Percentiles rank a stretch among this genome's conserved stretches.
Evolutionary conservation across 2,888 invertebrate species (phyloP).

Genomic region (Drosophila pseudotakahashii): DNA sequence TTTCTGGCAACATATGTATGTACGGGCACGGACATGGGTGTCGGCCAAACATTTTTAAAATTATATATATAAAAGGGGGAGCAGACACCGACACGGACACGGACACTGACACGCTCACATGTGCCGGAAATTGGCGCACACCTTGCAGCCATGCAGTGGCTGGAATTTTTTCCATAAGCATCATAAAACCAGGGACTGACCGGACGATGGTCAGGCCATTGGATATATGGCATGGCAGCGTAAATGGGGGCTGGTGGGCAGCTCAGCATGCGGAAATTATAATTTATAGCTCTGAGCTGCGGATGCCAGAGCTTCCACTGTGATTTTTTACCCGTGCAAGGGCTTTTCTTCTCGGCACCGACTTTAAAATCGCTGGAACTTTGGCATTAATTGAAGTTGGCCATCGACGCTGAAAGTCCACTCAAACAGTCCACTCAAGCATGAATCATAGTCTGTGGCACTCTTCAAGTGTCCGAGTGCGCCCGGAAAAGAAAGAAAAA

Average conservation of each 20-base stretch:
- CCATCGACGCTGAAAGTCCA: constrained; percentile 23
- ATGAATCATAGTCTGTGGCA: constrained; percentile 34
- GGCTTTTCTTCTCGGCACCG: neutral
- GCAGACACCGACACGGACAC: constrained; percentile 29
- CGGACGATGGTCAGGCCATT: constrained; percentile 45
- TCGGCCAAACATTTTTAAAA: constrained; percentile 52
- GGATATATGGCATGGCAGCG: constrained; percentile 24
- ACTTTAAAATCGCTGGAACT: constrained; percentile 39
- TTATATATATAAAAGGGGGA: constrained; percentile 26
- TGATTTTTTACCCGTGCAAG: constrained; percentile 27
- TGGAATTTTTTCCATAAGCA: constrained; percentile 55
- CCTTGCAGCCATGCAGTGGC: constrained; percentile 75
- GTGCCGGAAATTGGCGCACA: constrained; percentile 79
- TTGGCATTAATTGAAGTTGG: constrained; percentile 35
- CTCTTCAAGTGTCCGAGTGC: constrained; percentile 25
- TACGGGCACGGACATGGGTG: constrained; percentile 14
- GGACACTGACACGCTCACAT: constrained; percentile 51
- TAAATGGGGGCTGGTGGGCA: constrained; percentile 14
- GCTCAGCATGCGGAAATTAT: constrained; percentile 72
- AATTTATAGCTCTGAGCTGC: constrained; percentile 75
- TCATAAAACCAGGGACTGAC: constrained; percentile 57
- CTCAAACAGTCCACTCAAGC: constrained; percentile 33
- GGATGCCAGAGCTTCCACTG: constrained; percentile 50
- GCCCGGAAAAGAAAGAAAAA: neutral
- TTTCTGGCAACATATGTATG: constrained; percentile 53